Evolutionary conservation across 2,797 vertebrate genomes (phyloP).

Genomic region (Notolabrus celidotus): DNA sequence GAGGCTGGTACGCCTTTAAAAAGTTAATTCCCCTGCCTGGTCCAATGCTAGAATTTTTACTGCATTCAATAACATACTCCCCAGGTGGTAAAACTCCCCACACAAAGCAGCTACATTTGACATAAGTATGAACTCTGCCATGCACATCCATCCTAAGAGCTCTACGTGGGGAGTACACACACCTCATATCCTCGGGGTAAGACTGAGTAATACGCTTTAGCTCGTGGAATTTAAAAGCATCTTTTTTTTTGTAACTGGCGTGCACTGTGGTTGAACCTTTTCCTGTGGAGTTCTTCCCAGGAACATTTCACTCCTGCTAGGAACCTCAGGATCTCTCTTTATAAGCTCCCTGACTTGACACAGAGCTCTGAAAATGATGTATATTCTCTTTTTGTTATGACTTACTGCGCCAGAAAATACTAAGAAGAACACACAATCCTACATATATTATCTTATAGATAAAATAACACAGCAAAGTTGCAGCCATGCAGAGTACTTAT

Average conservation of each 20-base stretch:
- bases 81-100: not conserved
- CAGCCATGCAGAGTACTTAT: not conserved
- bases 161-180: not conserved
- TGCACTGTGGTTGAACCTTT: not conserved
- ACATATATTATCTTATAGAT: not conserved
- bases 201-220: slow-evolving; percentile 3
- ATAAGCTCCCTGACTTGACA: not conserved
- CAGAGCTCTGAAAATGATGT: not conserved
- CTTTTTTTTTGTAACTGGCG: slow-evolving; percentile 1
- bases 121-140: slow-evolving; percentile 13
- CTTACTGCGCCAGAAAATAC: not conserved
- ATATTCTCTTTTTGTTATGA: not conserved
- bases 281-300: not conserved
- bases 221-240: slow-evolving; percentile 8
- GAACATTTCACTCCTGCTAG: not conserved
- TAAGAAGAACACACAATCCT: not conserved
- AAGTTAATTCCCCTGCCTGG: not conserved
- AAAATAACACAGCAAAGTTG: not conserved
- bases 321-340: not conserved
- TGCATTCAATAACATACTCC: slow-evolving; percentile 27
- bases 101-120: slow-evolving; percentile 8
- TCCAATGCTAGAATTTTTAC: slow-evolving; percentile 1
- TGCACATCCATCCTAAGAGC: slow-evolving; percentile 7
- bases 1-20: not conserved
- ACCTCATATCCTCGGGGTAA: not conserved